Percentiles rank a stretch among this genome's conserved stretches.
Evolutionary conservation across 2,113 vertebrate species (phyloP).

Genomic region (Bungarus multicinctus): DNA sequence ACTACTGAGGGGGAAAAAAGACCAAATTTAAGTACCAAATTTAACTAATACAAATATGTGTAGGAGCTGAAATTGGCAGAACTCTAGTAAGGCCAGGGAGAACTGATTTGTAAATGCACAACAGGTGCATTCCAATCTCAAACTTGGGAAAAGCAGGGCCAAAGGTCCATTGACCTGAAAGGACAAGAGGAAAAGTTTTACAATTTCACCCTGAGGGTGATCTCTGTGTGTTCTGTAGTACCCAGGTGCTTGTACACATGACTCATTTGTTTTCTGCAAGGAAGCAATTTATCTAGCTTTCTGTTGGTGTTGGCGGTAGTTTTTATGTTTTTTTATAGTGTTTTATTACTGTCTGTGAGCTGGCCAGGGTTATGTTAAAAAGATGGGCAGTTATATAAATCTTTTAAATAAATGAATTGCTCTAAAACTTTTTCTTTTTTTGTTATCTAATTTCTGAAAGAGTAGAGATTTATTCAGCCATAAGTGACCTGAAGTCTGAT

Average conservation of each 20-base stretch:
- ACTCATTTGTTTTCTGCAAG: background rate
- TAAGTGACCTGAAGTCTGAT: background rate
- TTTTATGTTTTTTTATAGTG: background rate
- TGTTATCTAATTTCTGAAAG: background rate
- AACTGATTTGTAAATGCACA: background rate
- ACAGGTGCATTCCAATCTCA: background rate
- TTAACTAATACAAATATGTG: background rate
- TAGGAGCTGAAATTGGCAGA: background rate
- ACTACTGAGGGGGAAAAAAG: slow-evolving; percentile 6
- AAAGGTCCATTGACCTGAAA: background rate
- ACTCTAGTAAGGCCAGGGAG: background rate
- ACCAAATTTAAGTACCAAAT: background rate
- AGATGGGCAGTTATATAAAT: background rate
- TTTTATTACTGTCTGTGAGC: background rate
- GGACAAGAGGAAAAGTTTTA: background rate
- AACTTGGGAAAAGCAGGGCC: background rate
- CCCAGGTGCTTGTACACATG: background rate
- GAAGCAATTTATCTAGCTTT: background rate
- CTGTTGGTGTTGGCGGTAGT: background rate
- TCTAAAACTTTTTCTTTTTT: background rate
- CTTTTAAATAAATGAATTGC: background rate
- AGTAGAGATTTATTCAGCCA: background rate
- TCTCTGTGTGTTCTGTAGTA: background rate
- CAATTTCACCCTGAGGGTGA: background rate
- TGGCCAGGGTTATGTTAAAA: background rate